Evolutionary conservation across 2,113 vertebrate species (phyloP), one percentile per base, ranked within the genome.

Genomic region (Bambusicola thoracicus): DNA sequence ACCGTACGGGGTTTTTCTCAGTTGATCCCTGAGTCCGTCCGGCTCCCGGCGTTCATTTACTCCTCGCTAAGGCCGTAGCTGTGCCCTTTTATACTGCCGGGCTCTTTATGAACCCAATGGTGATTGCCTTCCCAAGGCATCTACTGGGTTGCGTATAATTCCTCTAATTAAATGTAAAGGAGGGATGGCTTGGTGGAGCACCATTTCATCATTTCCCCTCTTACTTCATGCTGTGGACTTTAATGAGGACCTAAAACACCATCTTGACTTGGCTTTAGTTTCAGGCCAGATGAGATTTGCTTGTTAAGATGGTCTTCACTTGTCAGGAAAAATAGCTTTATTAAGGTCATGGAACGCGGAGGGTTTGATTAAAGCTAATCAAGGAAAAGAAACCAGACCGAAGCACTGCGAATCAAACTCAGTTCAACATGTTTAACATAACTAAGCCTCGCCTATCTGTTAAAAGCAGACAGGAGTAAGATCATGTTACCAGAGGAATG

Each of bases 141-240:
- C 95, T 89, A 96, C 87, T 74, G 94, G 95, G 94, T 92, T 96
- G 94, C 29, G 0, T 96, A 95, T 97, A 97, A 98, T 97, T 97
- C 97, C 96, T 96, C 97, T 98, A 98, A 98, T 98, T 97, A 98
- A 97, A 97, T 82, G 93, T 97, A 97, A 97, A 97, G 95, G 89
- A 94, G 96, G 94, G 95, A 94, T 94, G 94, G 94, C 97, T 97
- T 97, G 94, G 93, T 93, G 92, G 92, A 94, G 96, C 90, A 96
- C 91, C 93, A 67, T 96, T 97, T 95, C 96, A 96, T 97, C 97
- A 94, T 95, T 97, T 96, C 97, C 91, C 94, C 97, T 92, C 92
- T 89, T 6, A 58, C 94, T 96, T 92, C 97, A 98, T 46, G 96
- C 97, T 98, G 97, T 94, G 97, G 97, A 89, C 97, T 97, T 97